phyloP scores from a whole-genome alignment of 2,888 invertebrate species.

The Lasioglossum oenotherae region DNA sequence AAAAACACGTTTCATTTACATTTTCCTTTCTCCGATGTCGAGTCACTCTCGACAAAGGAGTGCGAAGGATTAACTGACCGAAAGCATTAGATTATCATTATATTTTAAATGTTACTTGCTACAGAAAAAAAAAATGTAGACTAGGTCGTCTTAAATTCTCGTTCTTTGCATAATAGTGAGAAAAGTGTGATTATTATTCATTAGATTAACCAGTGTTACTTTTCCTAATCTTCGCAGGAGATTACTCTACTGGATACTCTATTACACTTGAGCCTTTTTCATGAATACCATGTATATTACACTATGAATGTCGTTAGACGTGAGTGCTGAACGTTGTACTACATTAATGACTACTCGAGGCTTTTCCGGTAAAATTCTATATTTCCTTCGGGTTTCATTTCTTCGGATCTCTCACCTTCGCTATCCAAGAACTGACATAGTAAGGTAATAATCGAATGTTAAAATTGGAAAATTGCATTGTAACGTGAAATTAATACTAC shows the following conservation, averaged over 20 bases:
- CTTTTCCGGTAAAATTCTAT: not conserved
- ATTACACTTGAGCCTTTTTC: not conserved
- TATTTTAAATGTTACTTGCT: not conserved
- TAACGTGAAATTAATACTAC: no score
- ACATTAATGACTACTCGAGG: not conserved
- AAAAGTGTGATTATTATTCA: not conserved
- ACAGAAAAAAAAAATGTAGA: not conserved
- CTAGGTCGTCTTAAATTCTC: not conserved
- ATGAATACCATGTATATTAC: not conserved
- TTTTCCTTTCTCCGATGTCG: no score
- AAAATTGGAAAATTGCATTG: no score
- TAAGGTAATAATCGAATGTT: no score
- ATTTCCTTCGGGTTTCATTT: not conserved
- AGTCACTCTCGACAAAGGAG: no score
- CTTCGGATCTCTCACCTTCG: not conserved
- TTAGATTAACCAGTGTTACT: not conserved
- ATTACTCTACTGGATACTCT: not conserved
- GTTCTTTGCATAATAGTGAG: not conserved
- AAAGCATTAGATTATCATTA: no score
- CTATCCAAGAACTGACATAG: no score
- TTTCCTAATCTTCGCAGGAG: not conserved
- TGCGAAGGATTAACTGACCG: no score
- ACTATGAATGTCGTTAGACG: not conserved
- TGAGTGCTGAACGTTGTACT: slow-evolving; percentile 17
- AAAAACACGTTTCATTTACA: no score